Evolutionary conservation across 2,797 vertebrate species (phyloP).

Genomic region (Mycteria americana): DNA sequence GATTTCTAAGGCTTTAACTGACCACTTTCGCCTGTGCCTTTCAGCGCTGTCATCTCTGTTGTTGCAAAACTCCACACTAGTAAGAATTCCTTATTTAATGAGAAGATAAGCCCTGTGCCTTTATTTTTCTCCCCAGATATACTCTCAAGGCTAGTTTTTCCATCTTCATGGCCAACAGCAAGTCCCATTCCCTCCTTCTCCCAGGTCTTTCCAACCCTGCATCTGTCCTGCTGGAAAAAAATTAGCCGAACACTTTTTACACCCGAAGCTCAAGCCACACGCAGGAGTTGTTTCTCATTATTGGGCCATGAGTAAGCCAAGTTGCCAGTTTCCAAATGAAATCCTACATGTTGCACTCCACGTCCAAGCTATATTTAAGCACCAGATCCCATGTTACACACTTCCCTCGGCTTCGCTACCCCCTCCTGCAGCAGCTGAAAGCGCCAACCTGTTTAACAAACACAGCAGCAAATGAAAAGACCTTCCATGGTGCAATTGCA

Average conservation of each 20-base stretch:
- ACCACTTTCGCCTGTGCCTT: neutral
- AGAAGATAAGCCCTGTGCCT: no score
- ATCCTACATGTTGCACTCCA: no score
- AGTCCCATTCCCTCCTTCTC: neutral
- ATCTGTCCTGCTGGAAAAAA: neutral
- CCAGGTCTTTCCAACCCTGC: neutral
- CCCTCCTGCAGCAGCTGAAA: neutral
- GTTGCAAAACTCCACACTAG: neutral
- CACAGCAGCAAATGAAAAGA: neutral
- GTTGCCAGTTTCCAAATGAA: neutral
- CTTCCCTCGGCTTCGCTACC: neutral
- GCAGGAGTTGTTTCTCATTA: neutral
- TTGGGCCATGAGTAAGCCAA: neutral
- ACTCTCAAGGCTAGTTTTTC: neutral
- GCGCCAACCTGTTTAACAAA: neutral
- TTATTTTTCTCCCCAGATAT: neutral
- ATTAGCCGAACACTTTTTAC: neutral
- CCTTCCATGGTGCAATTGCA: neutral
- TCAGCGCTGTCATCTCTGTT: no score
- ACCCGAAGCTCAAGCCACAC: rapidly evolving
- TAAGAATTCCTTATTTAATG: neutral
- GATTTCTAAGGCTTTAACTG: neutral
- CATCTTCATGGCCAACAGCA: neutral
- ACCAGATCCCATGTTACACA: rapidly evolving
- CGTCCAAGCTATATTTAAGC: neutral